Conservation (phyloP, 2,797 vertebrate species). For the Alouatta caraya region DNA sequence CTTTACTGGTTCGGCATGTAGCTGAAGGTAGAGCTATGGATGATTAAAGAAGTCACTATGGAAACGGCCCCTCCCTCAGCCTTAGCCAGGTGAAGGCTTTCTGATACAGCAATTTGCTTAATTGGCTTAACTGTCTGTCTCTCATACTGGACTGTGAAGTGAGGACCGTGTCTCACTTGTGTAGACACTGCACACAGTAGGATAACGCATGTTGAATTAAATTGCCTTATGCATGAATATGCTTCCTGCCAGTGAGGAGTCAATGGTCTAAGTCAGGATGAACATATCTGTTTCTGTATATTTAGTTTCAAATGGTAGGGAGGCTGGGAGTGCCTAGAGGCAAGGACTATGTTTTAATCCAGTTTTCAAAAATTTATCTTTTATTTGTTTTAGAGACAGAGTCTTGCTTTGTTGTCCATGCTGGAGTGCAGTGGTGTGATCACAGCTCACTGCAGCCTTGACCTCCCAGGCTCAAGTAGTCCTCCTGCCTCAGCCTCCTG, state of each 20-base stretch:
- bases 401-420: not conserved
- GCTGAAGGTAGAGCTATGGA: not conserved
- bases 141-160: not conserved
- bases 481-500: not conserved
- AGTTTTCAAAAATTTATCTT: not conserved
- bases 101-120: not conserved
- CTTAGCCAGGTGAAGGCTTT: not conserved
- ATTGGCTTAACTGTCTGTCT: not conserved
- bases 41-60: not conserved
- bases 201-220: not conserved
- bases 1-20: fast-evolving
- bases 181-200: not conserved
- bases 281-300: not conserved
- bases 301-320: not conserved
- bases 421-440: not conserved
- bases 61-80: not conserved
- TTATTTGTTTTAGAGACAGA: not conserved
- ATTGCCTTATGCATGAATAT: not conserved
- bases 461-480: not conserved
- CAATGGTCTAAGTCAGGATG: fast-evolving
- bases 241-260: not conserved
- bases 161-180: not conserved
- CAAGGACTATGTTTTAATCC: not conserved
- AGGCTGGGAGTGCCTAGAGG: not conserved
- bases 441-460: not conserved